Base-by-base conservation (phyloP, 2,113 vertebrate species). In the Bungarus multicinctus region DNA sequence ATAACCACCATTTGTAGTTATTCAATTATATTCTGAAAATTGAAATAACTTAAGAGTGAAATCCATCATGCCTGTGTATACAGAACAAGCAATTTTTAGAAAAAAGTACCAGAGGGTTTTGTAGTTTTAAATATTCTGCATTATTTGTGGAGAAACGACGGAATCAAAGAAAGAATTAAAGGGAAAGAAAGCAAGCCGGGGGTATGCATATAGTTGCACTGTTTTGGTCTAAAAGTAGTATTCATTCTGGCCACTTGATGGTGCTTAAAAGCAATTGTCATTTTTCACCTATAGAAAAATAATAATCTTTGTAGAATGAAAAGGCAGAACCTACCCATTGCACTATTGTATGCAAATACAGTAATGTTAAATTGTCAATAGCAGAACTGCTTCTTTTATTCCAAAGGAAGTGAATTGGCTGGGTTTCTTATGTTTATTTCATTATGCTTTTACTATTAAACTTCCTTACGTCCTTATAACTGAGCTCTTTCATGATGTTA, bases 401-500 rank as follows among this genome's bases (percentile, higher is more conserved):
- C 97, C 95, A 95, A 94, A 97, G 96, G 93, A 94, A 95, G 95
- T 95, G 53, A 95, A 58, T 88, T 85, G 92, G 3, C 3, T 3
- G 47, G 58, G 81, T 91, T 91, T 92, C 85, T 81, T 39, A 91
- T 74, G 86, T 54, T 81, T 30, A 91, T 18, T 86, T 89, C 90
- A 45, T 30, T 58, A 55, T 69, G 47, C 30, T 69, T 16, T 11
- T 52, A 0, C 0, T 57, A 0, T 0, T 45, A 89, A 93, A 92
- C 43, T 18, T 74, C 16, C n/a, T 20, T 81, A 85, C 88, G 88
- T 34, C 43, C 22, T 74, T 53, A 20, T 87, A 0, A 0, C 45
- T 92, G 0, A 52, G 53, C 87, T 11, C 50, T 95, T 89, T 88
- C 91, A 95, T 94, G 60, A 43, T 23, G 54, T 87, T 4, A 14